A percentile compares a stretch with the other conserved stretches of the same genome.
Evolutionary conservation across 2,797 vertebrate genomes (phyloP).

Genomic region (Mallotus villosus): DNA sequence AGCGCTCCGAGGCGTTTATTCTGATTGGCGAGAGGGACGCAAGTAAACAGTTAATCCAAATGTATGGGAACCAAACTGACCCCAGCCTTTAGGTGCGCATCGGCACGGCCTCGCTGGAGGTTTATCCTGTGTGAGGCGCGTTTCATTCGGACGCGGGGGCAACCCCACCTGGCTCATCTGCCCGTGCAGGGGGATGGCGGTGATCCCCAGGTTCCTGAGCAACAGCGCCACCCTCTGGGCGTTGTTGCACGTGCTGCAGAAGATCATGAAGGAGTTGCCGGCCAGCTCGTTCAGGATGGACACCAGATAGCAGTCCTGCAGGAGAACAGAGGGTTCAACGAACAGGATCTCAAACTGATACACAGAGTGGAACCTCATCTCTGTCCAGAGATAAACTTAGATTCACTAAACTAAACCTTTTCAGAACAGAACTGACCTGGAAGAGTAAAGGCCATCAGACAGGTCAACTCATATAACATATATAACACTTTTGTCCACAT

Average conservation of each 20-base stretch:
- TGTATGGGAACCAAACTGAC: too few relatives aligned
- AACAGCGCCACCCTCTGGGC: constrained; percentile 92
- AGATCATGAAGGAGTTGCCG: constrained; percentile 97
- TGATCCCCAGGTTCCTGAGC: constrained; percentile 94
- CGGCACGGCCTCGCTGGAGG: not conserved
- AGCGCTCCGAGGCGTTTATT: constrained; percentile 92
- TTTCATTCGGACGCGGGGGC: not conserved
- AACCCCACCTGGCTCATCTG: constrained; percentile 94
- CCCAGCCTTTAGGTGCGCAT: not conserved
- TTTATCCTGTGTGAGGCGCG: not conserved
- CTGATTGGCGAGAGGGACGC: constrained; percentile 61
- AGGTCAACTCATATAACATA: too few relatives aligned
- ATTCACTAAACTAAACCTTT: not conserved
- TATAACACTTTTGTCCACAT: too few relatives aligned
- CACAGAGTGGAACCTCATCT: not conserved
- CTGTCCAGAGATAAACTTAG: not conserved
- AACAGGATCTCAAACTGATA: constrained; percentile 1
- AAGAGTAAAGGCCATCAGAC: too few relatives aligned
- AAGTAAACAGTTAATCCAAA: not conserved
- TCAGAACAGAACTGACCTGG: not conserved
- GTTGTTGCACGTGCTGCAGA: constrained; percentile 94
- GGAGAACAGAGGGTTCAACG: constrained; percentile 23
- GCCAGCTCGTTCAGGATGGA: constrained; percentile 97
- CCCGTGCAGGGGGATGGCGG: constrained; percentile 93
- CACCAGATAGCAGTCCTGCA: constrained; percentile 95